phyloP scores from a whole-genome alignment of 1,140 invertebrate genomes.

The Archivesica marissinica region DNA sequence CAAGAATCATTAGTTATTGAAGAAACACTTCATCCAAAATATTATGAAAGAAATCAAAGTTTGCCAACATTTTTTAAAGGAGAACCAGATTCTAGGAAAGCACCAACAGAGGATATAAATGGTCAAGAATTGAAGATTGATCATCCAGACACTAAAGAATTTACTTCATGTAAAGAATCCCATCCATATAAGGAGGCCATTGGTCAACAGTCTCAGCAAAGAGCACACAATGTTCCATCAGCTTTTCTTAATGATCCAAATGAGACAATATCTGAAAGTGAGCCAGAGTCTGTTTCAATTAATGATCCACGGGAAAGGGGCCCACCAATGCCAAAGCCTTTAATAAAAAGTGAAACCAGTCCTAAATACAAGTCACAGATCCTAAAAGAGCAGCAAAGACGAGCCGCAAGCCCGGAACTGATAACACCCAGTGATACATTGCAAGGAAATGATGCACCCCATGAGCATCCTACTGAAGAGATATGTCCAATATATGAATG shows the following conservation, averaged over 20 bases:
- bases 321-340: background rate
- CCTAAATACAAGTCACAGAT: constrained; percentile 36
- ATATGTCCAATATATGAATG: too few species aligned
- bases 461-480: background rate
- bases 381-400: constrained; percentile 5
- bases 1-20: constrained; percentile 13
- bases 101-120: background rate
- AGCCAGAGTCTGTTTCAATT: background rate
- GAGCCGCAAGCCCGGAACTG: constrained; percentile 10
- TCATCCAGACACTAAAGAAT: background rate
- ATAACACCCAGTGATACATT: background rate
- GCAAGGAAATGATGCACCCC: background rate
- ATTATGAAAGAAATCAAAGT: background rate
- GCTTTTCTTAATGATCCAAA: background rate
- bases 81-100: too few species aligned
- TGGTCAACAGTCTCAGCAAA: background rate
- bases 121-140: background rate
- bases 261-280: background rate
- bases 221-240: background rate
- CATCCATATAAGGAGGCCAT: background rate
- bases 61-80: background rate
- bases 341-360: constrained; percentile 54
- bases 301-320: constrained; percentile 30
- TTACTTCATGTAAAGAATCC: background rate
- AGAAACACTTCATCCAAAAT: background rate